These are phyloP conservation scores for Cydia pomonella DNA, from an alignment of 1,140 invertebrate genomes.

Conservation along the genomic window DNA sequence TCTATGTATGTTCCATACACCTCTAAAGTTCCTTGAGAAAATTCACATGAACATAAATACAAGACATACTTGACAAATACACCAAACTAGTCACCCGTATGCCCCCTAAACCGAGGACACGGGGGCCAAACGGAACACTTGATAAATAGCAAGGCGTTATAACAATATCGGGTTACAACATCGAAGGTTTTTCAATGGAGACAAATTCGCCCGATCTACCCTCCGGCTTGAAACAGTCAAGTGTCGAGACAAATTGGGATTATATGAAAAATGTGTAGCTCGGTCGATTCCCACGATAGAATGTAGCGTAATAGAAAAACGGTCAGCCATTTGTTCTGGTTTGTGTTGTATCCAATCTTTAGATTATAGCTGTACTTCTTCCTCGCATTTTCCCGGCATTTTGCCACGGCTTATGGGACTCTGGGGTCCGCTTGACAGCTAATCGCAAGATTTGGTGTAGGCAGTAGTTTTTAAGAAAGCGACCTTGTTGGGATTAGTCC, in stretches of 20 bases:
- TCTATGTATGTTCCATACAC: no score
- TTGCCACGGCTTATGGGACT: no score
- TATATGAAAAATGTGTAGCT: slow-evolving; percentile 16
- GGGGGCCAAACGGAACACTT: slow-evolving; percentile 26
- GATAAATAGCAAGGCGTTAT: slow-evolving; percentile 27
- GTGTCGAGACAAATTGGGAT: not conserved
- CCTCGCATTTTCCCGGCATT: no score
- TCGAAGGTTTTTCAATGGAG: slow-evolving; percentile 30
- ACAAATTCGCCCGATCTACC: slow-evolving; percentile 20
- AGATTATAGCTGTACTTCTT: not conserved
- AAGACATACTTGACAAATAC: not conserved
- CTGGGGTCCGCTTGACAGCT: no score
- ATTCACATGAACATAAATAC: no score
- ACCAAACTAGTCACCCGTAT: not conserved
- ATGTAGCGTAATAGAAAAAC: slow-evolving; percentile 14
- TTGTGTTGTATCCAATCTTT: not conserved
- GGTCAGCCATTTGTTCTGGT: not conserved
- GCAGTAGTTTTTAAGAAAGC: no score
- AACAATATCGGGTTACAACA: slow-evolving; percentile 30
- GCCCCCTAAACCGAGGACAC: not conserved
- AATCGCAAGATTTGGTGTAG: no score
- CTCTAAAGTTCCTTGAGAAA: no score
- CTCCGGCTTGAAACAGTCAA: slow-evolving; percentile 5
- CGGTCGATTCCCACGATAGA: not conserved
- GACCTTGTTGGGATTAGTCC: no score